phyloP scores from a whole-genome alignment of 2,797 vertebrate genomes.

The Cheirogaleus major region DNA sequence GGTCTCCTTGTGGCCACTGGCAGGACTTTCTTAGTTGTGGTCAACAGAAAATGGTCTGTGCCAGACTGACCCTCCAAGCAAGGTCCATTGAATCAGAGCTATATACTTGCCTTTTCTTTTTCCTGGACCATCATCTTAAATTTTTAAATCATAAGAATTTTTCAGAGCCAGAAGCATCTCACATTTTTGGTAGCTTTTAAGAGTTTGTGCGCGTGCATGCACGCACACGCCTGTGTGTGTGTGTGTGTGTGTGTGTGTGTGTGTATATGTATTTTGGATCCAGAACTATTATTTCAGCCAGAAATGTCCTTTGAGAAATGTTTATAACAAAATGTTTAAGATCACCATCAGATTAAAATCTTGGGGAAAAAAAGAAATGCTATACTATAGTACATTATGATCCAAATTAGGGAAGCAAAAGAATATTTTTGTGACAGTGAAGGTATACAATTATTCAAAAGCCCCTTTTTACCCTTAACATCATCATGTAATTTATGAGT shows the following conservation, averaged over 20 bases:
- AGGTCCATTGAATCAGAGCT: not conserved
- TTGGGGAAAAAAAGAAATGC: not conserved
- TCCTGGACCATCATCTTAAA: not conserved
- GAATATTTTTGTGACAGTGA: not conserved
- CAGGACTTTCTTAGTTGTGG: not conserved
- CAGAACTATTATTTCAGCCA: not conserved
- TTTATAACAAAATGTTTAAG: not conserved
- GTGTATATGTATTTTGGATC: not conserved
- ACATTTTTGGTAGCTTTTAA: not conserved
- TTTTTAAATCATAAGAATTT: conserved; percentile 1
- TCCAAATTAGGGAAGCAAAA: not conserved
- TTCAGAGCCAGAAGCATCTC: not conserved
- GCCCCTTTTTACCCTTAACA: not conserved
- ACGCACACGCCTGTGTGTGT: no score
- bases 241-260: no score
- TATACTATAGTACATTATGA: not conserved
- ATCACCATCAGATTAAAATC: not conserved
- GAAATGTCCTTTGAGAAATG: not conserved
- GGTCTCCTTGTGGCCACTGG: not conserved
- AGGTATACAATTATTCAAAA: not conserved
- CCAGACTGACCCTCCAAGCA: not conserved
- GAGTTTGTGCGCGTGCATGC: not conserved
- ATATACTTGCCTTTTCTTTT: not conserved
- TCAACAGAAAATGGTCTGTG: not conserved
- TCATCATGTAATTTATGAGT: not conserved